Conservation (phyloP, 2,797 vertebrate species). For the Sylvilagus floridanus region DNA sequence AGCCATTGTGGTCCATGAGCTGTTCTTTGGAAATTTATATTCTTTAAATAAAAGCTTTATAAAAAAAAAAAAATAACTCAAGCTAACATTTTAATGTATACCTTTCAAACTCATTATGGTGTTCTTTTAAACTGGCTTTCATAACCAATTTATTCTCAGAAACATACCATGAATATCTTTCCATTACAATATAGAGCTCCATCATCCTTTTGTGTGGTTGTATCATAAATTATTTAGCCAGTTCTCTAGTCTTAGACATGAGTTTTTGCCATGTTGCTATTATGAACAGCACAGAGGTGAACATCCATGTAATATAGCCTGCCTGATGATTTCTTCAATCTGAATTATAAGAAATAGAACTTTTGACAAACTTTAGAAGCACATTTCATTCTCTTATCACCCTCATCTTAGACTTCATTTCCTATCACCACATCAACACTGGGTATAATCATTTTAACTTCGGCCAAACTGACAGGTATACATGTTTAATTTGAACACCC, state of each 20-base stretch:
- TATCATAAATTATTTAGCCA: constrained; percentile 19
- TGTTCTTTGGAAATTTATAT: too few species aligned
- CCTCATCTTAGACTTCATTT: not conserved
- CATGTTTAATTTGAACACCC: not conserved
- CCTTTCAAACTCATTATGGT: constrained; percentile 21
- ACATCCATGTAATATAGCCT: not conserved
- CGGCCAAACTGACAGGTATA: not conserved
- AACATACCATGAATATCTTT: not conserved
- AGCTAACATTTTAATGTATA: not conserved
- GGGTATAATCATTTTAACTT: not conserved
- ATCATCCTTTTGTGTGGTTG: constrained; percentile 18
- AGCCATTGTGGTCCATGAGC: too few species aligned
- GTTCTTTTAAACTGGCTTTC: not conserved
- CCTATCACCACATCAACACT: not conserved
- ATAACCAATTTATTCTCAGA: not conserved
- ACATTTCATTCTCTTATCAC: not conserved
- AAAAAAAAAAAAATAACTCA: constrained; percentile 58
- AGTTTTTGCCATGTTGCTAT: not conserved
- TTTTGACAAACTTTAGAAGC: constrained; percentile 8
- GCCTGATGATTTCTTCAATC: not conserved
- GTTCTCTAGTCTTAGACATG: not conserved
- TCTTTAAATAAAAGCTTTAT: too few species aligned
- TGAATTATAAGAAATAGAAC: not conserved
- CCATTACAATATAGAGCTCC: not conserved
- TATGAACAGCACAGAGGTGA: constrained; percentile 25